Conservation (phyloP, 2,888 invertebrate species). For the Drosophila nr. medialis region DNA sequence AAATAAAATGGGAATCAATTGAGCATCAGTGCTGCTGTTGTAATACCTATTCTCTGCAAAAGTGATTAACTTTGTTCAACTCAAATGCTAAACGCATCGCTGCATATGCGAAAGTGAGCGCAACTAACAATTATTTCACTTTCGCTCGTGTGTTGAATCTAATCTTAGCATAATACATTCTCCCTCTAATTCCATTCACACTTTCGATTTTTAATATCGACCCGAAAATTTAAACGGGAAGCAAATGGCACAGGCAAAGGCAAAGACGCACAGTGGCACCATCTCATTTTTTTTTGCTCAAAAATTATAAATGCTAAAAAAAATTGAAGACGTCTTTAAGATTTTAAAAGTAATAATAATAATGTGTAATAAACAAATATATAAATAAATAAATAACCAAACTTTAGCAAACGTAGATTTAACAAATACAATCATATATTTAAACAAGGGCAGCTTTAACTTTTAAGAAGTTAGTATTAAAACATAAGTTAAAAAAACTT, state of each 20-base stretch:
- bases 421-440: not conserved
- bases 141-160: conserved; percentile 38
- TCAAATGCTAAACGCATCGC: not conserved
- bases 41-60: not conserved
- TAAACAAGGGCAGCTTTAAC: not conserved
- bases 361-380: not conserved
- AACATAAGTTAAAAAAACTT: not conserved
- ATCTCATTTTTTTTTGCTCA: not conserved
- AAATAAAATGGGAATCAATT: not conserved
- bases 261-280: conserved; percentile 4
- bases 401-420: not conserved
- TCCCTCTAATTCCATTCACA: conserved; percentile 54
- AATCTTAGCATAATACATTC: conserved; percentile 37
- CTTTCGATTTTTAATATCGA: conserved; percentile 75
- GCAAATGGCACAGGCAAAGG: conserved; percentile 44
- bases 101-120: conserved; percentile 6
- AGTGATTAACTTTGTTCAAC: no score
- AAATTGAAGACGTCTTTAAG: not conserved
- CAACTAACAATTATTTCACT: conserved; percentile 19
- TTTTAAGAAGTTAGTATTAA: not conserved
- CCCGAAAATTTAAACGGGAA: conserved; percentile 49
- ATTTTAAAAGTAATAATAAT: not conserved
- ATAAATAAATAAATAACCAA: not conserved
- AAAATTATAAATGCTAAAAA: not conserved
- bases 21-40: not conserved